Conservation (phyloP, 2,888 invertebrate species). For the Ischnura elegans region DNA sequence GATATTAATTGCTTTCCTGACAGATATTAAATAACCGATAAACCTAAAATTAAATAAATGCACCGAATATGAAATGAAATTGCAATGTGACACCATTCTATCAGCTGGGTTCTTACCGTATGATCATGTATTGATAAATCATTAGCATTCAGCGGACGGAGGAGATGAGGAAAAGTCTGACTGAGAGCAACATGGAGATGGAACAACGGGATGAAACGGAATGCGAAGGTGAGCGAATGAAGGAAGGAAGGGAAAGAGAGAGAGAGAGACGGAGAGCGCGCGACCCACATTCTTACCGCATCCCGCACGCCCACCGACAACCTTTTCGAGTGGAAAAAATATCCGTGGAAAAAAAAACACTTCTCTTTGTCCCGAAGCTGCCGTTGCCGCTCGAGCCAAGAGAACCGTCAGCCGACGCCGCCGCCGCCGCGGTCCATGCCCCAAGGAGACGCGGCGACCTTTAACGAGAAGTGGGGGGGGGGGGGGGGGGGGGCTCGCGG, state of each 20-base stretch:
- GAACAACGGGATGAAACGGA: neutral
- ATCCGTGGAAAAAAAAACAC: neutral
- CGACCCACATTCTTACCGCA: slow-evolving; percentile 47
- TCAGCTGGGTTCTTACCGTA: too few relatives aligned
- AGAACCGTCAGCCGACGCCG: neutral
- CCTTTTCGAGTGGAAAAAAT: neutral
- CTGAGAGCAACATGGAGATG: neutral
- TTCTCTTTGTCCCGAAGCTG: slow-evolving; percentile 3
- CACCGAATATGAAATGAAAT: too few relatives aligned
- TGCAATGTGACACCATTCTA: too few relatives aligned
- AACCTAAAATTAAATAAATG: too few relatives aligned
- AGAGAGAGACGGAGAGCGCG: neutral
- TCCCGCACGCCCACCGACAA: neutral
- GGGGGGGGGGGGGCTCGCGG: too few relatives aligned
- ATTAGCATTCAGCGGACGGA: neutral
- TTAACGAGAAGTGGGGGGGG: neutral
- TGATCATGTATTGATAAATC: neutral
- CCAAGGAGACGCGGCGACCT: slow-evolving; percentile 39
- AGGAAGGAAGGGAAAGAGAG: neutral
- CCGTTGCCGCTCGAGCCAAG: neutral
- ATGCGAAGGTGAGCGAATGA: neutral
- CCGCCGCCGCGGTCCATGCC: neutral
- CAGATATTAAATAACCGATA: too few relatives aligned
- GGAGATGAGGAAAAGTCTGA: neutral
- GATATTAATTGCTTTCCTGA: too few relatives aligned